Base-by-base conservation (phyloP, 2,113 vertebrate species). In the Cryptotis parvus region DNA sequence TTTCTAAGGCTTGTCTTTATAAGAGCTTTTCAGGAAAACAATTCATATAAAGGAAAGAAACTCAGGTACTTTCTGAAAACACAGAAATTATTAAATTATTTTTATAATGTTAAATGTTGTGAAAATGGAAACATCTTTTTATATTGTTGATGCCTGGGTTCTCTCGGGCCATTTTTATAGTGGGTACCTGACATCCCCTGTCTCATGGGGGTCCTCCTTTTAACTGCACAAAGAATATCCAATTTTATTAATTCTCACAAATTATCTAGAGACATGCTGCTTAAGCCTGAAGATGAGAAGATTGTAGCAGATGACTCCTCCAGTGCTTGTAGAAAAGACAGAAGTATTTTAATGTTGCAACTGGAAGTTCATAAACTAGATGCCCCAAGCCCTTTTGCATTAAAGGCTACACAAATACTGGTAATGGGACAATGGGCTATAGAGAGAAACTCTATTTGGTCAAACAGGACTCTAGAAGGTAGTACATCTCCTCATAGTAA, bases 1-100 rank as follows among this genome's bases (percentile, higher is more conserved):
- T 93, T 72, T 74, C 9, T 18, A 89, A 88, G 63, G 82, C 52
- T 43, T 90, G 35, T 83, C 89, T 93, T 85, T 65, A 74, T 41
- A 86, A 61, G n/a, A 73, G 55, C 85, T 37, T 39, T 69, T 94
- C 79, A 84, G 68, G 43, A 16, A 82, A 55, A 82, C 45, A 49
- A 49, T 49, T 49, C 45, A 49, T 14, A 49, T 49, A 35, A 77
- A 66, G 69, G 31, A 41, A 94, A 79, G 61, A 45, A 35, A 90
- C 45, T 88, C 81, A 24, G 20, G 24, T 41, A 84, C 70, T 61
- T 45, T 9, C 1, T 72, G 11, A 76, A 89, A 86, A 92, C 2
- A 69, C 12, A 66, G 74, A 65, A 89, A 86, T 72, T 66, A 88
- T 72, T 83, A 89, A 88, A 78, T 22, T 75, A 61, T 24, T 61